phyloP scores from a whole-genome alignment of 1,140 invertebrate species.

The Wiebesia pumilae region DNA sequence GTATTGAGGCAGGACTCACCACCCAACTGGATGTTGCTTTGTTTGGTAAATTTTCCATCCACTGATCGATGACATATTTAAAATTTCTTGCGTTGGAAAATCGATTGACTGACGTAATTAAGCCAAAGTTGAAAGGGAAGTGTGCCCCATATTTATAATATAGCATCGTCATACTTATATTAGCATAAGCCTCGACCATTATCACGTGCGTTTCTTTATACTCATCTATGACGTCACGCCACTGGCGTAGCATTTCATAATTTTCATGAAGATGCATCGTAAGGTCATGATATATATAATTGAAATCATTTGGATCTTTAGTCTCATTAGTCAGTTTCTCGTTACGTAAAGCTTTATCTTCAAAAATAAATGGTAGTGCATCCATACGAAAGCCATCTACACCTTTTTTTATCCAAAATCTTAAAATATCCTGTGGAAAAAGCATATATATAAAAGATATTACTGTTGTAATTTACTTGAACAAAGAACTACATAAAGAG shows the following conservation, averaged over 20 bases:
- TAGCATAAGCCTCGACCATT: conserved; percentile 84
- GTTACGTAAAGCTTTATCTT: conserved; percentile 76
- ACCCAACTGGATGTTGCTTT: conserved; percentile 74
- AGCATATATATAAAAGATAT: no score
- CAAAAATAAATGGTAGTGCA: conserved; percentile 78
- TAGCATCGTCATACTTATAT: conserved; percentile 76
- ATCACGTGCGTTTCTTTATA: conserved; percentile 73
- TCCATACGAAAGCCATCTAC: conserved; percentile 86
- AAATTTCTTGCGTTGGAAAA: conserved; percentile 72
- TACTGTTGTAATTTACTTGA: no score
- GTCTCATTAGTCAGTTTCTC: conserved; percentile 74
- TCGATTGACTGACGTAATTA: conserved; percentile 69
- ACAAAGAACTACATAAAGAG: no score
- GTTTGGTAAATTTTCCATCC: conserved; percentile 73
- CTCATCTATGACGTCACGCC: conserved; percentile 79
- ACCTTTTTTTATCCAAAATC: conserved; percentile 84
- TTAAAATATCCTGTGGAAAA: conserved; percentile 77
- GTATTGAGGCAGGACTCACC: conserved; percentile 59
- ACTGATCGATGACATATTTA: conserved; percentile 69
- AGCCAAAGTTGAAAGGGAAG: conserved; percentile 80
- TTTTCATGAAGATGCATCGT: conserved; percentile 78
- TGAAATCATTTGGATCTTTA: conserved; percentile 72
- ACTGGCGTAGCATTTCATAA: conserved; percentile 79
- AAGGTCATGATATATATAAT: conserved; percentile 79
- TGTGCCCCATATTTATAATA: conserved; percentile 79